Evolutionary conservation across 2,113 vertebrate genomes (phyloP).

Genomic region (Anguilla rostrata): DNA sequence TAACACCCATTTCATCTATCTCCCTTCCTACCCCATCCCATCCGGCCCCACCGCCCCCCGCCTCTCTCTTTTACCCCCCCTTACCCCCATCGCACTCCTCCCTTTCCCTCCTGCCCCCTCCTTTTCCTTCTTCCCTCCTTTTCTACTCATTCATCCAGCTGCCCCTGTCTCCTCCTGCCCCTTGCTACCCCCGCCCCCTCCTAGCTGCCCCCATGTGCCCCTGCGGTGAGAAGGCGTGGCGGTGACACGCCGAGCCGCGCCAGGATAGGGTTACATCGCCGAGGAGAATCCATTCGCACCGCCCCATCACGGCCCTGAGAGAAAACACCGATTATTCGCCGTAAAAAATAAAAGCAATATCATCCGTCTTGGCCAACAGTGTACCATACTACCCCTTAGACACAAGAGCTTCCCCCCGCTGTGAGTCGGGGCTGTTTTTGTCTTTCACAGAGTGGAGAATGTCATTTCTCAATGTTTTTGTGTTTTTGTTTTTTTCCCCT

Average conservation of each 20-base stretch:
- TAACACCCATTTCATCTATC: too few species aligned
- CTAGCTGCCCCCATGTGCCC: too few species aligned
- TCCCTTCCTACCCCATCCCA: too few species aligned
- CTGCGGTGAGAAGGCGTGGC: not conserved
- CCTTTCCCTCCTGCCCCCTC: not conserved
- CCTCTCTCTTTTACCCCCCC: not conserved
- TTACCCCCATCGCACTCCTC: not conserved
- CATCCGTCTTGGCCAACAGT: too few species aligned
- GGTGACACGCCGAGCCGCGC: not conserved
- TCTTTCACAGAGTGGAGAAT: not conserved
- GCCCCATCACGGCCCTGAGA: conserved; percentile 40
- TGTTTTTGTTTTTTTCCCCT: not conserved
- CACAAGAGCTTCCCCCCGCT: not conserved
- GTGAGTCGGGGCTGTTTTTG: not conserved
- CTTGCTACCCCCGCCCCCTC: too few species aligned
- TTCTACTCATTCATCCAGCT: too few species aligned
- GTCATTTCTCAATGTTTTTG: not conserved
- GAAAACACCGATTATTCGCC: conserved; percentile 36
- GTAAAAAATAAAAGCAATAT: conserved; percentile 42
- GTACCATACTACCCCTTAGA: too few species aligned
- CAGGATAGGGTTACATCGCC: conserved; percentile 65
- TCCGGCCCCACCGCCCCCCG: not conserved
- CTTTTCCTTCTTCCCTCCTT: too few species aligned
- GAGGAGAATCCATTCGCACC: conserved; percentile 67
- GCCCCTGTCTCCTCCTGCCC: too few species aligned